phyloP scores from a whole-genome alignment of 2,888 invertebrate genomes.

The Hyles lineata region DNA sequence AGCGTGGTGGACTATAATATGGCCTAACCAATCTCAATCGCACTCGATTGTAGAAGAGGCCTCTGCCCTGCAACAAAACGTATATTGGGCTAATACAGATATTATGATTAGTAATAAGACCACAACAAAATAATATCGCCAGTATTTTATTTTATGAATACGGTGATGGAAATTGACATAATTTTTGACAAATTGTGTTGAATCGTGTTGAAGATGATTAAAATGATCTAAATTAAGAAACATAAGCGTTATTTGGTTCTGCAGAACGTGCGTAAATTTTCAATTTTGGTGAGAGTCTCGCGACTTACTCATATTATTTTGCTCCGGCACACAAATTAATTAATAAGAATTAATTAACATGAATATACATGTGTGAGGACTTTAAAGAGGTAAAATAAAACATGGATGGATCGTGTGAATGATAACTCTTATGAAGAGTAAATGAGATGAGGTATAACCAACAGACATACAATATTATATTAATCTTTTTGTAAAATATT shows the following conservation, averaged over 20 bases:
- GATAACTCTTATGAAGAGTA: background rate
- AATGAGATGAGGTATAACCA: background rate
- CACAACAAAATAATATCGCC: too few relatives aligned
- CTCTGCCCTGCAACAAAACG: too few relatives aligned
- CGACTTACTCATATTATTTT: background rate
- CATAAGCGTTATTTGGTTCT: background rate
- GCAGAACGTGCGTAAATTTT: background rate
- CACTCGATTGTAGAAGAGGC: too few relatives aligned
- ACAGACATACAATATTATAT: too few relatives aligned
- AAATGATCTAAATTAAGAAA: background rate
- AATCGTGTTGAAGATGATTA: too few relatives aligned
- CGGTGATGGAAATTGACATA: too few relatives aligned
- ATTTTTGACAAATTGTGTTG: too few relatives aligned
- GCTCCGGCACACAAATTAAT: slow-evolving; percentile 1
- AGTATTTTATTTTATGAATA: too few relatives aligned
- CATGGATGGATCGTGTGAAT: background rate
- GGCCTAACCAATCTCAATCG: too few relatives aligned
- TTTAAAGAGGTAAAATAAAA: background rate
- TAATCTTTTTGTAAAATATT: too few relatives aligned
- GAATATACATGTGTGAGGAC: background rate
- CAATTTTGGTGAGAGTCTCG: background rate
- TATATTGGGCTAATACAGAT: too few relatives aligned
- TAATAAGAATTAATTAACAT: slow-evolving; percentile 2
- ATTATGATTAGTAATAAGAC: background rate
- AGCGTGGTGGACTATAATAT: too few relatives aligned